Evolutionary conservation across 2,888 invertebrate species (phyloP), one percentile per base, ranked within the genome.

Genomic region (Callinectes sapidus): DNA sequence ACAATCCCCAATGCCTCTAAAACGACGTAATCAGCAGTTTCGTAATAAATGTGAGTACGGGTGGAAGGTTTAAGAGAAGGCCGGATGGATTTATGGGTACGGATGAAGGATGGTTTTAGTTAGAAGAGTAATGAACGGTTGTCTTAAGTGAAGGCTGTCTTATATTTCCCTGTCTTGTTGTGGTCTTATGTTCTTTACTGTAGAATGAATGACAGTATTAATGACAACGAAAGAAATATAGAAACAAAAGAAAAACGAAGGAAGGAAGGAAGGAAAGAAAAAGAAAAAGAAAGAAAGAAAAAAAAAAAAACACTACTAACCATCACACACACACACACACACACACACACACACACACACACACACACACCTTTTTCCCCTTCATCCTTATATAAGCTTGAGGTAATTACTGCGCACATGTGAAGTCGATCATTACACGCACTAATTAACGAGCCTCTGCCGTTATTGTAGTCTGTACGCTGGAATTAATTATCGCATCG

Each of bases 381-480:
- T 28, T 10, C 71, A 28, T 81, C 35, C 35, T 35, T 81, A 2
- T 35, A 81, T 35, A 71, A 71, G 71, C 71, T 71, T 61, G 61
- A 61, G 81, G 35, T 81, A 81, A 81, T 81, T 81, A 81, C 81
- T 32, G 35, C 32, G 35, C 81, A 81, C 81, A 81, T 35, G 81
- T 35, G 81, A 81, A 81, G 81, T 81, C 81, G 81, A 81, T 81
- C 81, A 81, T 81, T 35, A 81, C 32, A 35, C 35, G 81, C 16
- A 81, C 81, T 81, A 81, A 81, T 81, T 35, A 81, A 32, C 81
- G 81, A 81, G 81, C 35, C 81, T 16, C 35, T 35, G 35, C 81
- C 81, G n/a, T 81, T 81, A 81, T 32, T 81, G 81, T 81, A 81
- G 81, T 35, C 18, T 81, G 81, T 81, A 81, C 81, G 81, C 81